phyloP scores from a whole-genome alignment of 2,888 invertebrate species.

The Leptura quadrifasciata region DNA sequence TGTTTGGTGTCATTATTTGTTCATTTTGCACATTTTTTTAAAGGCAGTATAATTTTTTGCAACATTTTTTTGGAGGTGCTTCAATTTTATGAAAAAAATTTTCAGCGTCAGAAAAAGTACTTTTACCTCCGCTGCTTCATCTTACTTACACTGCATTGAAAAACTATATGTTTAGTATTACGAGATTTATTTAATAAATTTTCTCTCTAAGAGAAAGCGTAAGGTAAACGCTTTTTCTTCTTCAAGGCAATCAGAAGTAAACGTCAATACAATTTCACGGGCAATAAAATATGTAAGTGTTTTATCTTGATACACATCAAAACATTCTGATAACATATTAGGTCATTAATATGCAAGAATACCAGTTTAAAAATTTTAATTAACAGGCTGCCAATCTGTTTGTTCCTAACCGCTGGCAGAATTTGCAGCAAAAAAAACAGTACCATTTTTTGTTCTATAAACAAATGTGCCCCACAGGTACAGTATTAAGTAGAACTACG shows the following conservation, averaged over 20 bases:
- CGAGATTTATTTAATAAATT: not conserved
- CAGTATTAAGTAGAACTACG: not conserved
- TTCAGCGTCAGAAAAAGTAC: too few relatives aligned
- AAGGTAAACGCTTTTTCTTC: not conserved
- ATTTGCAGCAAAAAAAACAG: not conserved
- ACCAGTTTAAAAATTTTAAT: not conserved
- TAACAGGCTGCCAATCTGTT: not conserved
- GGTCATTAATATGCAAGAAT: not conserved
- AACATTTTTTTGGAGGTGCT: too few relatives aligned
- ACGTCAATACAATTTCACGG: conserved; percentile 7
- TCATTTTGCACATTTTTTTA: too few relatives aligned
- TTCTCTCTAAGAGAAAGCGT: not conserved
- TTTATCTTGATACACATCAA: not conserved
- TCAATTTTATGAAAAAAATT: too few relatives aligned
- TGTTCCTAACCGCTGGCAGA: not conserved
- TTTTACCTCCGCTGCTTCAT: too few relatives aligned
- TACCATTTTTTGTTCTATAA: not conserved
- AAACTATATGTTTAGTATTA: too few relatives aligned
- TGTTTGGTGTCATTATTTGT: too few relatives aligned
- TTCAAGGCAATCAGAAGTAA: not conserved
- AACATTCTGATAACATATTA: not conserved
- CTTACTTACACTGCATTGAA: too few relatives aligned
- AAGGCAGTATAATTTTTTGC: too few relatives aligned
- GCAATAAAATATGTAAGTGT: conserved; percentile 7
- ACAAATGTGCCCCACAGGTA: conserved; percentile 3